Base-by-base conservation (phyloP, 2,888 invertebrate genomes). In the Rhagonycha lutea region DNA sequence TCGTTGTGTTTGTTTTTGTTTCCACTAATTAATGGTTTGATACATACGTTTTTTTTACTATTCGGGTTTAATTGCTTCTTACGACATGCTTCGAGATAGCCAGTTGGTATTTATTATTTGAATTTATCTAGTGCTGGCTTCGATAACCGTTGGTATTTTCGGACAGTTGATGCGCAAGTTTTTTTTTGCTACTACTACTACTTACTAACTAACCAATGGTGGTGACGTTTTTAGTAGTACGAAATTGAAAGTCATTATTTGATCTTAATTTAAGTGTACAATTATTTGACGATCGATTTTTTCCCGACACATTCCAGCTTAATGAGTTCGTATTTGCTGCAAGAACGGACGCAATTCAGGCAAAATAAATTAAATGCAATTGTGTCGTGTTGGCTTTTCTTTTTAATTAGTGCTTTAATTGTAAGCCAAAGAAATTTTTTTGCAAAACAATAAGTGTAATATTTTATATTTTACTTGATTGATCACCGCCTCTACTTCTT, bases 1-100 rank as follows among this genome's bases (percentile, higher is more conserved):
- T 78, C 63, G 68, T 32, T 70, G 68, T 63, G 68, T 75, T 77
- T 77, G 72, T 75, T 77, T 75, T 78, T 74, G 67, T 78, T 78
- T 74, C 75, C 68, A 72, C 75, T 78, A 78, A 78, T 78, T 78
- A 78, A 75, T 78, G 78, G 78, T 78, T 78, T 71, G 74, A 75
- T 72, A 77, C 75, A 75, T 26, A 24, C 26, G 61, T 18, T 29
- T 14, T 69, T 74, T 77, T 77, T 77, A 69, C 67, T 74, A 75
- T 69, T 72, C 70, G 72, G 70, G 65, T 77, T 77, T 77, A 77
- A 77, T 77, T 77, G 77, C 77, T 75, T 63, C 74, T 77, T 75
- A 73, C 74, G 74, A 77, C 77, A 72, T 77, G 72, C 29, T 69
- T 26, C 23, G 61, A 72, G 75, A 77, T 77, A 74, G 29, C 67